Base-by-base conservation (phyloP, 2,797 vertebrate species). In the Aulostomus chinensis region DNA sequence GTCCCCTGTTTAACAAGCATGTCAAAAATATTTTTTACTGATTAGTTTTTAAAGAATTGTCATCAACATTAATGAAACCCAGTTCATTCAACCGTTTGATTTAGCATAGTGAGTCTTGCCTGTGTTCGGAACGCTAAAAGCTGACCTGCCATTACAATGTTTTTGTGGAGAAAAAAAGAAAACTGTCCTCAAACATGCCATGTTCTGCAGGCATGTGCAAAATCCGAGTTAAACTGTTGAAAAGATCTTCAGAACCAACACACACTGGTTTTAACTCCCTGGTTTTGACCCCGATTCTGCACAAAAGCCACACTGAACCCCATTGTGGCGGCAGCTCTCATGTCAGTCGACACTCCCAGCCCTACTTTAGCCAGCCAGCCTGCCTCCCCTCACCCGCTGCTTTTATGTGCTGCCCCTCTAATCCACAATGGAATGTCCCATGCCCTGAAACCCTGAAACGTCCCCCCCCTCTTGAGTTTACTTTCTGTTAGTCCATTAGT, bases 361-460 rank as follows among this genome's bases (percentile, higher is more conserved):
- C 67, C 51, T 31, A 62, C 72, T 73, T 60, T 73, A 43, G 28
- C 22, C 46, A 39, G 47, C 65, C 75, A 60, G 40, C 48, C 50
- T 25, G 52, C 51, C 73, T 35, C 67, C 71, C 69, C 68, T 56
- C 71, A 62, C 74, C 73, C 69, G 16, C 64, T 61, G 70, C 81
- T 76, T 84, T 85, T 76, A 78, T 86, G 73, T 53, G 7, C 62
- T 70, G 77, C 57, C 67, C 68, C 73, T 55, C 73, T 87, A 89
- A 90, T 89, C 87, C 84, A 73, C 83, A 80, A 36, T 70, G 89
- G 90, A 90, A 89, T 90, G 89, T 80, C 82, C 73, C 58, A 17
- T 61, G 49, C 54, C 73, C 81, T 34, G 49, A 81, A 76, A 59
- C 54, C 73, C 81, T 34, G 49, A 81, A 76, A 59, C 58, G 13